phyloP scores from a whole-genome alignment of 2,797 vertebrate genomes.

The Strix occidentalis region DNA sequence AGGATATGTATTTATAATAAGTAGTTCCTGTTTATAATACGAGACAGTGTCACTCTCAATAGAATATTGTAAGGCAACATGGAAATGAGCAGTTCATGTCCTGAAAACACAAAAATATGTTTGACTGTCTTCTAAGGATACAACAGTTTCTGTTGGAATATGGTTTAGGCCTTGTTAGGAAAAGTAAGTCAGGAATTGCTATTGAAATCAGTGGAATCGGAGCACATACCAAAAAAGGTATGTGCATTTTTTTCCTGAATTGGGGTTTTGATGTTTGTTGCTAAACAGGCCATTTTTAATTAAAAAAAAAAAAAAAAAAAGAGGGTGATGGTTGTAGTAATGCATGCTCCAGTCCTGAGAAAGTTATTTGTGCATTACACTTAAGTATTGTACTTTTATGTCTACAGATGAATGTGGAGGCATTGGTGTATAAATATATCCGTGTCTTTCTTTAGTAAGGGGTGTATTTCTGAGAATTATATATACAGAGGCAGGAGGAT shows the following conservation, averaged over 20 bases:
- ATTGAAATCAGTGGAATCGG: not conserved
- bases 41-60: not conserved
- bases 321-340: not conserved
- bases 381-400: not conserved
- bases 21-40: not conserved
- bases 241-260: not conserved
- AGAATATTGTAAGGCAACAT: not conserved
- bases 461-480: not conserved
- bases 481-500: not conserved
- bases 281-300: not conserved
- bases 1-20: not conserved
- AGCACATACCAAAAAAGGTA: not conserved
- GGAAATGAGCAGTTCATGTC: not conserved
- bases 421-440: not conserved
- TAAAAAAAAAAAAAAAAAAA: no score
- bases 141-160: not conserved
- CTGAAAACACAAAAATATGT: not conserved
- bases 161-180: not conserved
- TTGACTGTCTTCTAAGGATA: not conserved
- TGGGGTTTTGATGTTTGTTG: not conserved
- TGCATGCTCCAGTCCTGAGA: not conserved
- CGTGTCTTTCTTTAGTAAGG: not conserved
- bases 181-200: not conserved
- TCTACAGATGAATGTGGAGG: not conserved
- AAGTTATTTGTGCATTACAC: not conserved